phyloP scores from a whole-genome alignment of 2,797 vertebrate genomes.

The Aphelocoma californica region DNA sequence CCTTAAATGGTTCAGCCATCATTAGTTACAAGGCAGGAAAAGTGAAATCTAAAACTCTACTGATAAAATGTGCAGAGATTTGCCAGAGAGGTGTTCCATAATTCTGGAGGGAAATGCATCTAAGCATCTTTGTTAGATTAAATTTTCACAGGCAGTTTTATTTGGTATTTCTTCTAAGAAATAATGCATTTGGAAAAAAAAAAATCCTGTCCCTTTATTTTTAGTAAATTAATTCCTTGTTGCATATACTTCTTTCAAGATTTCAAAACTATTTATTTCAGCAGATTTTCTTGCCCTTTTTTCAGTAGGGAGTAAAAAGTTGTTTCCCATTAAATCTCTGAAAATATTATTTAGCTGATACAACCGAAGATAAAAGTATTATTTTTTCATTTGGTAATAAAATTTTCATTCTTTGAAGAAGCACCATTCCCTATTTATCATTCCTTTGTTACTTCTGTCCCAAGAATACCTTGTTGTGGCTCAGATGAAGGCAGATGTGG shows the following conservation, averaged over 20 bases:
- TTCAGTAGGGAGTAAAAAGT: rapidly evolving
- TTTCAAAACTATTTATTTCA: not conserved
- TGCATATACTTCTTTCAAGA: not conserved
- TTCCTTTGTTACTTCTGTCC: not conserved
- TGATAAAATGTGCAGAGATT: not conserved
- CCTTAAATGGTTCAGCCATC: not conserved
- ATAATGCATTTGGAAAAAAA: rapidly evolving
- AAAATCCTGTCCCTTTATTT: rapidly evolving
- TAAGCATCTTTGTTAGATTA: not conserved
- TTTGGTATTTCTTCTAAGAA: not conserved
- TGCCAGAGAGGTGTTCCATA: rapidly evolving
- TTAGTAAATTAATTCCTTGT: not conserved
- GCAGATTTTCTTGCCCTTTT: not conserved
- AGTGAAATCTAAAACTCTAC: not conserved
- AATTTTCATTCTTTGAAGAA: not conserved
- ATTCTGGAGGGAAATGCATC: not conserved
- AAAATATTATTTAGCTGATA: not conserved
- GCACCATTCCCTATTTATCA: not conserved
- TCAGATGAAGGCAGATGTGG: rapidly evolving
- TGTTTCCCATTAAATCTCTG: not conserved
- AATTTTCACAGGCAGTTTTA: not conserved
- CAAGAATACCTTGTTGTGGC: not conserved
- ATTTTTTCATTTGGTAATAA: not conserved
- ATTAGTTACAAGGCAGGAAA: not conserved
- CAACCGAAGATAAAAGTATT: not conserved